Conservation (phyloP, 53 echinoderm and acorn worm species). For the Paelopatides confundens region DNA sequence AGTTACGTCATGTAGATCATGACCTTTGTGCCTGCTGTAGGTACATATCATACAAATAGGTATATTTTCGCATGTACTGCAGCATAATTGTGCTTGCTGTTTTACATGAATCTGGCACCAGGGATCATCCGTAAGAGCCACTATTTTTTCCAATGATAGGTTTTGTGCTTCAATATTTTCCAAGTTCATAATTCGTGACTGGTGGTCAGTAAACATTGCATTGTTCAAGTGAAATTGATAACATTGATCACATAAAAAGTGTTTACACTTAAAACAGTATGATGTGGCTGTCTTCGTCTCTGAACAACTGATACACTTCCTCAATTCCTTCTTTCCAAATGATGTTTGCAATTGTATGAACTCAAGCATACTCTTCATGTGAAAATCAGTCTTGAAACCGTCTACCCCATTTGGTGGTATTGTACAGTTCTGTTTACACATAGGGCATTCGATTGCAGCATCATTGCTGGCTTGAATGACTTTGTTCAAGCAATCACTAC, state of each 20-base stretch:
- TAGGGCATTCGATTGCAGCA: not conserved
- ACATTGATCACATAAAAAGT: constrained; percentile 5
- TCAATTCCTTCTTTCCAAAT: not conserved
- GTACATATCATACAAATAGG: constrained; percentile 2
- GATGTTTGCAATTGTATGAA: constrained; percentile 8
- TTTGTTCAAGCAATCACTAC: not conserved
- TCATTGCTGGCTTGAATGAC: not conserved
- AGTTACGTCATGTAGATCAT: not conserved
- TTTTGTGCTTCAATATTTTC: not conserved
- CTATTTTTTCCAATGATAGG: constrained; percentile 3
- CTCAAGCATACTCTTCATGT: constrained; percentile 21
- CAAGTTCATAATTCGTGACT: not conserved
- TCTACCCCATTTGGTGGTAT: constrained; percentile 3
- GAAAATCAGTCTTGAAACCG: constrained; percentile 12
- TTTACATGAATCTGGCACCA: not conserved
- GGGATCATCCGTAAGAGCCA: not conserved
- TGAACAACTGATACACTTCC: not conserved
- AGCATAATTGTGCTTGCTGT: not conserved
- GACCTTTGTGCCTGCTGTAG: constrained; percentile 19
- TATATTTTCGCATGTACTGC: not conserved
- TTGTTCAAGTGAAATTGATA: not conserved
- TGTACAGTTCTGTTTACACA: not conserved
- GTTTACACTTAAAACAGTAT: constrained; percentile 21
- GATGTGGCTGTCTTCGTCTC: not conserved
- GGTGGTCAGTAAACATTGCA: not conserved